Percentiles rank a stretch among this genome's conserved stretches.
Evolutionary conservation across 1,140 invertebrate genomes (phyloP).

Genomic region (Epicauta chinensis): DNA sequence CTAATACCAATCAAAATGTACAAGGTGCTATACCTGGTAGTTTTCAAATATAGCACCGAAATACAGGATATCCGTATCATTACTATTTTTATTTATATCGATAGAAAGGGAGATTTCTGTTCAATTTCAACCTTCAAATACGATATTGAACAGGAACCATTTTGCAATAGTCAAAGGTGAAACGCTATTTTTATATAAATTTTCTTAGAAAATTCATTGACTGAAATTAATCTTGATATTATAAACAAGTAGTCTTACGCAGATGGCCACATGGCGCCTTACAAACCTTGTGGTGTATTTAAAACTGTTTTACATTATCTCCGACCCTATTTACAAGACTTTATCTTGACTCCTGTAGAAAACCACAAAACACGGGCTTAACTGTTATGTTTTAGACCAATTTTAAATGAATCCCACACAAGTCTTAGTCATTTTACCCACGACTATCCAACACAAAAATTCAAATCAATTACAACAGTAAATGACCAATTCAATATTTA

Average conservation of each 20-base stretch:
- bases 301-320: no score
- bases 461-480: no score
- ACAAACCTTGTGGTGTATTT: no score
- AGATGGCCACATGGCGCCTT: no score
- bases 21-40: no score
- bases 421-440: constrained; percentile 10
- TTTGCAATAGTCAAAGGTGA: no score
- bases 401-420: constrained; percentile 13
- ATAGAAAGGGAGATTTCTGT: constrained; percentile 5
- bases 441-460: not conserved
- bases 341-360: constrained; percentile 16
- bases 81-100: constrained; percentile 9
- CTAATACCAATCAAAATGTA: no score
- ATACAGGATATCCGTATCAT: constrained; percentile 14
- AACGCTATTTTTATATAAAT: no score
- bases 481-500: no score
- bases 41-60: not conserved
- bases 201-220: no score
- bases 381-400: constrained; percentile 9
- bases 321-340: constrained; percentile 1
- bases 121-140: constrained; percentile 14
- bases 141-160: not conserved
- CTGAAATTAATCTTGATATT: no score
- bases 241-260: no score
- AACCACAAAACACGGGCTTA: constrained; percentile 8